phyloP scores from a whole-genome alignment of 2,797 vertebrate genomes.

The Oreortyx pictus region DNA sequence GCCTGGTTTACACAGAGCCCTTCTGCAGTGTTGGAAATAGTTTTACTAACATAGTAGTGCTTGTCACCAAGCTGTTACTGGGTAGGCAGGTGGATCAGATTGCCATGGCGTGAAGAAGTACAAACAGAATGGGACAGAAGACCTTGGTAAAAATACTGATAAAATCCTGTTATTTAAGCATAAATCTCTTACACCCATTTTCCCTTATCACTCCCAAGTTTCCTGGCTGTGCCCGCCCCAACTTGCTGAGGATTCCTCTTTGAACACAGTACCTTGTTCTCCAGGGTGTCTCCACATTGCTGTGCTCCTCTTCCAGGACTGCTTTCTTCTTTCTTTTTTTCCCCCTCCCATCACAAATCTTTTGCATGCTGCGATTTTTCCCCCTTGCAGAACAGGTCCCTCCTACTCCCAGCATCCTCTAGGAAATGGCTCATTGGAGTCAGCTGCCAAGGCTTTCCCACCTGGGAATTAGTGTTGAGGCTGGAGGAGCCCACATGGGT shows the following conservation, averaged over 20 bases:
- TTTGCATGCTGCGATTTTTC: neutral
- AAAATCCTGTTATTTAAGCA: conserved; percentile 16
- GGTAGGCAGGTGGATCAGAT: neutral
- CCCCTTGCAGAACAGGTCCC: neutral
- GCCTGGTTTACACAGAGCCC: conserved; percentile 14
- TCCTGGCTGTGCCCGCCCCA: conserved; percentile 31
- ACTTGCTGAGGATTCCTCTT: conserved; percentile 2
- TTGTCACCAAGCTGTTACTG: neutral
- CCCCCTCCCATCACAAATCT: neutral
- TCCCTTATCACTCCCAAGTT: conserved; percentile 16
- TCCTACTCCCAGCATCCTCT: neutral
- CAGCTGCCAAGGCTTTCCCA: conserved; percentile 12
- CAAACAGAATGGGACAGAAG: neutral
- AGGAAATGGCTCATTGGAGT: neutral
- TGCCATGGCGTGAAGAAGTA: neutral
- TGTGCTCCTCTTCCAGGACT: neutral
- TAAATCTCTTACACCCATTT: neutral
- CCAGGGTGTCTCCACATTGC: neutral
- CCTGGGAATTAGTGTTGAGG: neutral
- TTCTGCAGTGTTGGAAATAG: conserved; percentile 12
- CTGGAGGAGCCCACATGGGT: conserved; percentile 2
- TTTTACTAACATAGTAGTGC: neutral
- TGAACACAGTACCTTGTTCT: conserved; percentile 14
- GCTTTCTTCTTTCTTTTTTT: neutral
- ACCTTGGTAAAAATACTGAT: neutral